Base-by-base conservation (phyloP, 2,888 invertebrate genomes). In the Polydrusus cervinus region DNA sequence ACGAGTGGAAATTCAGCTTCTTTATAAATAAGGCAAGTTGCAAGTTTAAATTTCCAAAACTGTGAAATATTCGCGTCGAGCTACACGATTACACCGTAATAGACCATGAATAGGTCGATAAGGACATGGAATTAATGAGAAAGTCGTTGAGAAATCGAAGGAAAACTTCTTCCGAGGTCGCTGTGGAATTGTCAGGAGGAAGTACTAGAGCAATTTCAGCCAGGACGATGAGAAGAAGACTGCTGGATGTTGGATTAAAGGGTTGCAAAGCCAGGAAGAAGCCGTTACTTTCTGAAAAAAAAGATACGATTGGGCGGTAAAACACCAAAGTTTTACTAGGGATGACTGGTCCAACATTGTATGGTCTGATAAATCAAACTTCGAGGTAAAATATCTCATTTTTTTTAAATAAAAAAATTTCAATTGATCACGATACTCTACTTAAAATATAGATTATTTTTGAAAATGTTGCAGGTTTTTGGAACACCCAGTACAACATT, bases 241-340 rank as follows among this genome's bases (percentile, higher is more conserved):
- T 47, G 13, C n/a, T 14, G 7, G 14, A 47, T n/a, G 47, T 7
- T 47, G 47, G 47, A n/a, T 47, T 47, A 47, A 47, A 14, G 14
- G 14, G 47, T 13, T 47, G 47, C 14, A 47, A 47, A n/a, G 47
- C 47, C 7, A 47, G 47, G n/a, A 47, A 47, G 47, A 47, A 47
- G 47, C 47, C 47, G n/a, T 47, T 13, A 14, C 47, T 47, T 13
- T 47, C 47, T 7, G 47, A 47, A 47, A 47, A 14, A 14, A 47
- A n/a, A n/a, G 47, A 6, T 47, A n/a, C 6, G 47, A 47, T 13
- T 47, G 47, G 47, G 14, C 47, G 6, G 6, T 10, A 6, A 47
- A 47, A 13, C 14, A 47, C 14, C 13, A n/a, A 47, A 7, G 14
- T 47, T 47, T 13, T 13, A 47, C 6, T n/a, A 14, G 1, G 14